Evolutionary conservation across 2,888 invertebrate genomes (phyloP).

Genomic region (Drosophila niveifrons): DNA sequence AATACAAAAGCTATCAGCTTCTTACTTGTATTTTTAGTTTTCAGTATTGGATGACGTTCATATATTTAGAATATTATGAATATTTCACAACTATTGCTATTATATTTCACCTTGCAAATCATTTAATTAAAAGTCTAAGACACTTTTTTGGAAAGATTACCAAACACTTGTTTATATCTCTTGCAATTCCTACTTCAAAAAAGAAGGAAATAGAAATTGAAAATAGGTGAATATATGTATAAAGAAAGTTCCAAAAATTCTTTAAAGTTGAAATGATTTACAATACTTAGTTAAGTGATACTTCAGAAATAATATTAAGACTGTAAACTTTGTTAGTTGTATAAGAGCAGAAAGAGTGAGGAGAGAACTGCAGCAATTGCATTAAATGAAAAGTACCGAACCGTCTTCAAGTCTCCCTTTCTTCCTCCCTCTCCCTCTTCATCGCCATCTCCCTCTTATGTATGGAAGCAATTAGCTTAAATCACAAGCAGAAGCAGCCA

Average conservation of each 20-base stretch:
- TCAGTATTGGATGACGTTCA: too few species aligned
- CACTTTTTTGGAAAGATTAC: too few species aligned
- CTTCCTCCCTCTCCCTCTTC: background rate
- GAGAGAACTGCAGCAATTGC: slow-evolving; percentile 1
- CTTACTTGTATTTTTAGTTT: too few species aligned
- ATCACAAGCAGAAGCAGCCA: slow-evolving; percentile 64
- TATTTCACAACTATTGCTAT: too few species aligned
- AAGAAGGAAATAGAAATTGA: background rate
- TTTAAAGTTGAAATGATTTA: too few species aligned
- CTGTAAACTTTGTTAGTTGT: background rate
- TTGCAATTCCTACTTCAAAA: too few species aligned
- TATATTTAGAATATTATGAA: too few species aligned
- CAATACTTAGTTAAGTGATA: background rate
- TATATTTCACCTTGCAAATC: too few species aligned
- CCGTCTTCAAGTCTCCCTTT: background rate
- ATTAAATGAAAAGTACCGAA: slow-evolving; percentile 22
- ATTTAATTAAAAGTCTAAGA: too few species aligned
- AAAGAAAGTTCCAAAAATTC: too few species aligned
- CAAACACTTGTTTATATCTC: too few species aligned
- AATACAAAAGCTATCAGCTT: too few species aligned
- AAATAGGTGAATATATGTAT: background rate
- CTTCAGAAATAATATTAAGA: background rate
- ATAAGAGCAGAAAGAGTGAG: background rate
- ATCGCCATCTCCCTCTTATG: slow-evolving; percentile 2
- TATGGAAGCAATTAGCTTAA: slow-evolving; percentile 70